Evolutionary conservation across 2,797 vertebrate genomes (phyloP), one percentile per base, ranked within the genome.

Genomic region (Poeciliopsis turneri): DNA sequence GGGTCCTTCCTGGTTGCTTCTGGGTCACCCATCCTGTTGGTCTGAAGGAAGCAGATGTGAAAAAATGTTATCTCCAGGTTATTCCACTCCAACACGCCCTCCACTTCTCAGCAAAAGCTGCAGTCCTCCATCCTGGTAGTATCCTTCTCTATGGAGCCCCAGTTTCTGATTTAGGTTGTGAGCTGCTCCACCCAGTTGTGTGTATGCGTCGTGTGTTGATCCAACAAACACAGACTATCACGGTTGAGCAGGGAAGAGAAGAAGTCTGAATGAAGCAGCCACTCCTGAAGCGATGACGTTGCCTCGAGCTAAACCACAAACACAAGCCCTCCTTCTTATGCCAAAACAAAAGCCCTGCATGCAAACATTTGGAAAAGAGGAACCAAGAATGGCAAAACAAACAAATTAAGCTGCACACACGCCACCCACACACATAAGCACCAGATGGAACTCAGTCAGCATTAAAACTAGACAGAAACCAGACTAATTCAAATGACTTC

Each of bases 401-500:
- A 94, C 83, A 88, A 90, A 87, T 89, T 55, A 79, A 86, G 82
- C 78, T 53, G 18, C 83, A 85, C 80, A 79, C 74, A 84, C 57
- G 20, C 72, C 47, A 30, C 79, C 79, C 78, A 88, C 87, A 81
- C 81, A 68, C 88, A 87, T 57, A 82, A 64, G 61, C 76, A 89
- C 89, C 89, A 92, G 91, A 91, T 92, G 90, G 87, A 83, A 81
- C 85, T 90, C 89, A 87, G 92, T 87, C 87, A 90, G 91, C 90
- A 91, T 90, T 86, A 91, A 93, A 89, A 92, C 86, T 89, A 92
- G 91, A 90, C 93, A 92, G 88, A 94, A 94, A 92, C 91, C 94
- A 93, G 92, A 94, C 92, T 91, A 92, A 95, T 95, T 95, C 92
- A 95, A 95, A 96, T 93, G 90, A 92, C 93, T 96, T 94, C 92